Evolutionary conservation across 2,113 vertebrate genomes (phyloP), one percentile per base, ranked within the genome.

Genomic region (Piprites chloris): DNA sequence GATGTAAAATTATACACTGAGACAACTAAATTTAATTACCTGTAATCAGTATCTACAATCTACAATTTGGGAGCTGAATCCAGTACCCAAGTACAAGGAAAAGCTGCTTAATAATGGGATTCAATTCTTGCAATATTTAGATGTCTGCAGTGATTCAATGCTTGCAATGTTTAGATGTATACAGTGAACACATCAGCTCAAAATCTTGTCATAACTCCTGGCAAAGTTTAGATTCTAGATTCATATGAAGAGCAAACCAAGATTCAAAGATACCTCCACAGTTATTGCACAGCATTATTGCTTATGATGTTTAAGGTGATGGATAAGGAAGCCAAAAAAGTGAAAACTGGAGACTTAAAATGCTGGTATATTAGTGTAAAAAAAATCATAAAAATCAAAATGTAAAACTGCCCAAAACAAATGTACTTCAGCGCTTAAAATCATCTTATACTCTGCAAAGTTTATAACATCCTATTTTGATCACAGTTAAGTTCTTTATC

Each of bases 401-500:
- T 35, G n/a, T 69, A 95, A 93, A 94, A 77, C 53, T 77, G 19
- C 42, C 74, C 27, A 53, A 96, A 93, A 44, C 18, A 53, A 83
- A 56, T 87, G 61, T 73, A 50, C 49, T 80, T 47, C n/a, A 21
- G 13, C 7, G 27, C 42, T 50, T 69, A 86, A 94, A 93, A 49
- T 77, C 5, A 68, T 30, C 32, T 85, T 59, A 20, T 67, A 62
- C 55, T 89, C 80, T 87, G 47, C 30, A 59, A 91, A 78, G 76
- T 93, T 72, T 85, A 24, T 80, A 66, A 55, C 33, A 68, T 78
- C 47, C 46, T 87, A 84, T 90, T 89, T 87, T 90, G 47, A 91
- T 90, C 46, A 83, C 67, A 18, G 44, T 75, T 91, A 42, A 92
- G 68, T 80, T 85, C 81, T 88, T 84, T 93, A 92, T 89, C 66